Conservation (phyloP, 2,888 invertebrate species). For the Coenonympha glycerion region DNA sequence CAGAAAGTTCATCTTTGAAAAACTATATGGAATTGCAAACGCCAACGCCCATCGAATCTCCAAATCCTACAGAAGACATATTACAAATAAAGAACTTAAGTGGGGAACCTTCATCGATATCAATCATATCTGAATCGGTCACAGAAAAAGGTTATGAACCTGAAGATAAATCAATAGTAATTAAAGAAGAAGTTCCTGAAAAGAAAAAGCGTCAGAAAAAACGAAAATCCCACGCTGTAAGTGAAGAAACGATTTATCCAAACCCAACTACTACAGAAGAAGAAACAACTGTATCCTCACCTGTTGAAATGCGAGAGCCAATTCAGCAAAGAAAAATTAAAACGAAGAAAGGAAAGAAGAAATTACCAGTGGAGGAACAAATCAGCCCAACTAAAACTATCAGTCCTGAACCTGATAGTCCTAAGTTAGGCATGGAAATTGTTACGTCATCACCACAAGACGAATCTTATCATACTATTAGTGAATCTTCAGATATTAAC, state of each 20-base stretch:
- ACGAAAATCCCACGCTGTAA: conserved; percentile 52
- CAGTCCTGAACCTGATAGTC: conserved; percentile 57
- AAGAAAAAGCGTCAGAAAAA: conserved; percentile 73
- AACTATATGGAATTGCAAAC: conserved; percentile 61
- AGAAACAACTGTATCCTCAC: conserved; percentile 47
- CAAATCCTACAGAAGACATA: conserved; percentile 50
- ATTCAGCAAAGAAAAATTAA: conserved; percentile 43
- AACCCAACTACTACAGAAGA: conserved; percentile 58
- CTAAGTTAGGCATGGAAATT: conserved; percentile 66
- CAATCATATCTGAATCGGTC: conserved; percentile 37
- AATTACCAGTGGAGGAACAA: conserved; percentile 52
- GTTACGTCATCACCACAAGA: conserved; percentile 72
- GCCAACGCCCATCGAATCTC: conserved; percentile 70
- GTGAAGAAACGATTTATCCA: conserved; percentile 64
- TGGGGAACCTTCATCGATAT: conserved; percentile 12
- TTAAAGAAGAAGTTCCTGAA: conserved; percentile 38
- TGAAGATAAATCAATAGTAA: conserved; percentile 78
- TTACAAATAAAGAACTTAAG: conserved; percentile 23
- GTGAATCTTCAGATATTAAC: conserved; percentile 74
- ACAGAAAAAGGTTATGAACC: conserved; percentile 80
- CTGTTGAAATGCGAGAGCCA: conserved; percentile 45
- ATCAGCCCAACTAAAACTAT: conserved; percentile 30
- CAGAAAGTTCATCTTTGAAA: conserved; percentile 62
- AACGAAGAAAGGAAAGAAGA: conserved; percentile 72
- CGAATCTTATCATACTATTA: conserved; percentile 77